phyloP scores from a whole-genome alignment of 2,888 invertebrate genomes.

The Pandemis corylana region DNA sequence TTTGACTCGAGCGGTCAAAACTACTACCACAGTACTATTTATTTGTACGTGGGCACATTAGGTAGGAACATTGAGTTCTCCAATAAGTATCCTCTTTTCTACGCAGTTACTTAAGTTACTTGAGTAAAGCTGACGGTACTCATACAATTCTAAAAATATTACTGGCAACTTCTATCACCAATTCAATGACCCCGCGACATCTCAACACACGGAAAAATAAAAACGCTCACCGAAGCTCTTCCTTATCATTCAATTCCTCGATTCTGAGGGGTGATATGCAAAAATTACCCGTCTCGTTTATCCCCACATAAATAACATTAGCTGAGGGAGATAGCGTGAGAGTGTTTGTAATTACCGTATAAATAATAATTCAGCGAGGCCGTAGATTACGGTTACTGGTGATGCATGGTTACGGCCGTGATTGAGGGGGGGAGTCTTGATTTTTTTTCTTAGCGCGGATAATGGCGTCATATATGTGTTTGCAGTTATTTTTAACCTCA shows the following conservation, averaged over 20 bases:
- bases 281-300: constrained; percentile 78
- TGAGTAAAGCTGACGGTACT: too few species aligned
- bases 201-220: constrained; percentile 42
- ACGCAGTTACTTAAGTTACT: too few species aligned
- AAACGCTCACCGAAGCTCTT: constrained; percentile 45
- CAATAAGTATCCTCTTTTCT: too few species aligned
- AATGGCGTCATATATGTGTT: constrained; percentile 15
- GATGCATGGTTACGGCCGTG: constrained; percentile 62
- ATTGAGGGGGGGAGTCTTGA: constrained; percentile 31
- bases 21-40: too few species aligned
- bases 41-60: too few species aligned
- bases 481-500: not conserved
- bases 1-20: too few species aligned
- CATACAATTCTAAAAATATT: not conserved
- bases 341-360: constrained; percentile 84
- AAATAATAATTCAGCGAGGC: constrained; percentile 79
- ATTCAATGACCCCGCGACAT: constrained; percentile 23
- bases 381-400: constrained; percentile 80
- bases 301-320: constrained; percentile 83
- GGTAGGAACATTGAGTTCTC: too few species aligned
- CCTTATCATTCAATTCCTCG: constrained; percentile 78
- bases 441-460: constrained; percentile 25
- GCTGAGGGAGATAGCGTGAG: constrained; percentile 73
- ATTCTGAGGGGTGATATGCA: constrained; percentile 76
- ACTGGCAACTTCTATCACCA: constrained; percentile 3